phyloP scores from a whole-genome alignment of 2,797 vertebrate genomes.

The Gymnothorax javanicus region DNA sequence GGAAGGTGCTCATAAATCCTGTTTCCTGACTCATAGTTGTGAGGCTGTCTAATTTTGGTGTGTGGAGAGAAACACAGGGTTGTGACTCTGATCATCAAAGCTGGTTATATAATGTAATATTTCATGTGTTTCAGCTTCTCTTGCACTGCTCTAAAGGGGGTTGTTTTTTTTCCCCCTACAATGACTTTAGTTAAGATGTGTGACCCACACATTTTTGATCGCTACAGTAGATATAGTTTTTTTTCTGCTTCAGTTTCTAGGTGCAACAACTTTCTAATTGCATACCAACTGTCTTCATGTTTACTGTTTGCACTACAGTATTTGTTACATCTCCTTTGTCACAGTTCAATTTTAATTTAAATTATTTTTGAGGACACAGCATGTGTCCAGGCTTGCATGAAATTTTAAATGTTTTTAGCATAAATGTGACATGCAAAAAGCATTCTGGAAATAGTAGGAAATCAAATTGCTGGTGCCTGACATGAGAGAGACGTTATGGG shows the following conservation, averaged over 20 bases:
- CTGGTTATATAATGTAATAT: constrained; percentile 40
- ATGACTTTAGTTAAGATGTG: constrained; percentile 12
- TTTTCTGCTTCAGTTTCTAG: constrained; percentile 23
- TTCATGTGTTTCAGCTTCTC: constrained; percentile 21
- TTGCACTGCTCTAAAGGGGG: constrained; percentile 5
- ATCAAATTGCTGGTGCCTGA: constrained; percentile 46
- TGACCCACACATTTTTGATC: constrained; percentile 31
- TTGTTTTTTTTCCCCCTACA: not conserved
- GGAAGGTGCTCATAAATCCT: constrained; percentile 56
- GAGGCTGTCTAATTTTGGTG: constrained; percentile 31
- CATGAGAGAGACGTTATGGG: constrained; percentile 45
- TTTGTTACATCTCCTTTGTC: constrained; percentile 26
- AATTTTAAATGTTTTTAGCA: constrained; percentile 30
- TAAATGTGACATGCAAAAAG: constrained; percentile 67
- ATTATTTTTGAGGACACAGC: constrained; percentile 45
- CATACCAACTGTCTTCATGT: constrained; percentile 10
- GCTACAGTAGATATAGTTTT: constrained; percentile 30
- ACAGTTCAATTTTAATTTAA: constrained; percentile 37
- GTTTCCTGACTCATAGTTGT: constrained; percentile 22
- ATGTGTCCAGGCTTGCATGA: constrained; percentile 56
- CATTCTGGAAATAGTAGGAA: constrained; percentile 61
- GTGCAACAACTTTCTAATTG: constrained; percentile 14
- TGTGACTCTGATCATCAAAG: constrained; percentile 40
- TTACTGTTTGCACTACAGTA: constrained; percentile 38
- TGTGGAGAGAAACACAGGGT: constrained; percentile 21